phyloP scores from a whole-genome alignment of 30 jellyfish, hydroid and myxozoan genomes.

The Chironex yamaguchii region DNA sequence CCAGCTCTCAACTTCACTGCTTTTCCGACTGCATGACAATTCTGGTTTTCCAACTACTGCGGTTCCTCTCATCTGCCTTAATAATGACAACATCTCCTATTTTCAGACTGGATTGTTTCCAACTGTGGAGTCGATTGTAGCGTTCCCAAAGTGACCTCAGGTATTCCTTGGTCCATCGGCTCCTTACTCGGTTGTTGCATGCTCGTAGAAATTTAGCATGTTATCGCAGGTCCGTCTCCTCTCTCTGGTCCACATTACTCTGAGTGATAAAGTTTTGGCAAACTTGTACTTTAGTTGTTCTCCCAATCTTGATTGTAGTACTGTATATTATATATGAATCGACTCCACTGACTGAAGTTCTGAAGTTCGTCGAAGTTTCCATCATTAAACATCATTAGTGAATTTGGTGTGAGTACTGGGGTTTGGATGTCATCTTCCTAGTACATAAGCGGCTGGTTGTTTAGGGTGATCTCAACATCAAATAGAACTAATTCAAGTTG shows the following conservation, averaged over 20 bases:
- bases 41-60: slow-evolving; percentile 58
- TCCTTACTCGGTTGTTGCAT: slow-evolving; percentile 64
- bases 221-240: slow-evolving; percentile 59
- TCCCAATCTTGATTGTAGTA: no score
- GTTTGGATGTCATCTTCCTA: slow-evolving; percentile 50
- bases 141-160: slow-evolving; percentile 57
- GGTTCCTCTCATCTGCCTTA: slow-evolving; percentile 62
- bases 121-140: slow-evolving; percentile 18
- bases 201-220: slow-evolving; percentile 46
- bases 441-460: slow-evolving; percentile 36
- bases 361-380: no score
- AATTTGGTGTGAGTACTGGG: slow-evolving; percentile 36
- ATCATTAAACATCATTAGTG: no score
- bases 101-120: background rate
- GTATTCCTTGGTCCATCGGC: slow-evolving; percentile 68
- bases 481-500: slow-evolving; percentile 7
- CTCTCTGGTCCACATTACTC: slow-evolving; percentile 32
- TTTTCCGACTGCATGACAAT: slow-evolving; percentile 22
- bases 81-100: slow-evolving; percentile 68
- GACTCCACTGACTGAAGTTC: no score
- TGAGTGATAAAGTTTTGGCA: no score
- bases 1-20: slow-evolving; percentile 59
- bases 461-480: slow-evolving; percentile 22
- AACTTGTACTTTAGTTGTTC: no score
- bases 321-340: no score